Percentiles rank a stretch among this genome's conserved stretches.
Evolutionary conservation across 2,797 vertebrate species (phyloP).

Genomic region (Dromococcyx pavoninus): DNA sequence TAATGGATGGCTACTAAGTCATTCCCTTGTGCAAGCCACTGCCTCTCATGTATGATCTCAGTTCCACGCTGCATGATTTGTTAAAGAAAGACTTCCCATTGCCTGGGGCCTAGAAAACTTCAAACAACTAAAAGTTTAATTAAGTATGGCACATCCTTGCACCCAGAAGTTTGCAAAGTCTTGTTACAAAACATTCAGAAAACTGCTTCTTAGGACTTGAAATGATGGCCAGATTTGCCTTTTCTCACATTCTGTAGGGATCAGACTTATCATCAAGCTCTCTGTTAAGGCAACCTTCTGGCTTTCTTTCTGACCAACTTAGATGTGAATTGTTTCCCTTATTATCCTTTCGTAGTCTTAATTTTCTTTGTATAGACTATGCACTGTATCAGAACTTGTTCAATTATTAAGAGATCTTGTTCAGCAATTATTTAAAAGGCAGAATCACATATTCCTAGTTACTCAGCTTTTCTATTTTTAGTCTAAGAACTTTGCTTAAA

Average conservation of each 20-base stretch:
- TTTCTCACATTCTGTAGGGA: not conserved
- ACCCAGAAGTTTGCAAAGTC: not conserved
- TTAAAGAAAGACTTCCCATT: not conserved
- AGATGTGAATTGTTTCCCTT: not conserved
- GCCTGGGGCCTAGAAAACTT: constrained; percentile 10
- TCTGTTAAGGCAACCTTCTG: not conserved
- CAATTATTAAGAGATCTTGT: not conserved
- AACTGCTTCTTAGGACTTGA: constrained; percentile 10
- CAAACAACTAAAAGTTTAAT: constrained; percentile 11
- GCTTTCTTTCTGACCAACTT: not conserved
- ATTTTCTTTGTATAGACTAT: not conserved
- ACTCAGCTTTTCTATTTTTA: not conserved
- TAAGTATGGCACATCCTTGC: not conserved
- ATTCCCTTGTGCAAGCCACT: not conserved
- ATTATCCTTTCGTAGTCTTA: not conserved
- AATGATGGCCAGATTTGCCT: not conserved
- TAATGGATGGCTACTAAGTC: not conserved
- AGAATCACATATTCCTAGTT: not conserved
- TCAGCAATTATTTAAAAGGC: not conserved
- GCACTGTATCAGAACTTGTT: not conserved
- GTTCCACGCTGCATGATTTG: not conserved
- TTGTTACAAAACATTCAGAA: constrained; percentile 3
- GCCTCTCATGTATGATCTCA: not conserved
- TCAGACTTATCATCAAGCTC: not conserved
- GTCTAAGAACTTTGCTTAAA: not conserved